phyloP scores from a whole-genome alignment of 1,140 invertebrate genomes.

The Drosophila bipectinata region DNA sequence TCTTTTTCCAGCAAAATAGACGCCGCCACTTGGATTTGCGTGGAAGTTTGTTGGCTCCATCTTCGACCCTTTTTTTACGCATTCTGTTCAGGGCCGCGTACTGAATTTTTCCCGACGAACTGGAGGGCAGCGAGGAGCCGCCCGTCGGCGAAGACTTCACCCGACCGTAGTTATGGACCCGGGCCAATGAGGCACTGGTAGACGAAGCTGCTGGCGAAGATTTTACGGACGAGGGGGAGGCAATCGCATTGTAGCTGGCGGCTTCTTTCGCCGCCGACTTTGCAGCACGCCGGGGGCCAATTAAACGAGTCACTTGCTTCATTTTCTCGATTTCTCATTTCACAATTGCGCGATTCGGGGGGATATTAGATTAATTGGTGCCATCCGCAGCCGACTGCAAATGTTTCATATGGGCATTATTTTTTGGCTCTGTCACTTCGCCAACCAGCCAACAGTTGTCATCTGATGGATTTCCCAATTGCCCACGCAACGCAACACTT shows the following conservation, averaged over 20 bases:
- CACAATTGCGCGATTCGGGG: conserved; percentile 55
- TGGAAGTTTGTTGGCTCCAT: conserved; percentile 12
- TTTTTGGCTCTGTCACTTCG: conserved; percentile 24
- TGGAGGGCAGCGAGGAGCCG: conserved; percentile 34
- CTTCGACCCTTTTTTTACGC: conserved; percentile 50
- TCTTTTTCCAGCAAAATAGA: conserved; percentile 24
- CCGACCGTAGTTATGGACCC: conserved; percentile 68
- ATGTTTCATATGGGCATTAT: conserved; percentile 9
- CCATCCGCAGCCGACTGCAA: conserved; percentile 31
- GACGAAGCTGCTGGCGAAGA: conserved; percentile 9
- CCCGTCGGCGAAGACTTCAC: conserved; percentile 17
- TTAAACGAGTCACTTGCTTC: conserved; percentile 74
- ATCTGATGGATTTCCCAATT: conserved; percentile 29
- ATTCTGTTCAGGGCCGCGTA: conserved; percentile 76
- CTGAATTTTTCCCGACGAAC: conserved; percentile 67
- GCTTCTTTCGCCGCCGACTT: conserved; percentile 47
- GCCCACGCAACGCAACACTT: conserved; percentile 13
- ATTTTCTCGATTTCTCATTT: conserved; percentile 60
- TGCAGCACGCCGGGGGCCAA: conserved; percentile 50
- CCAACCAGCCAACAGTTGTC: conserved; percentile 32
- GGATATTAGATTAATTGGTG: conserved; percentile 58
- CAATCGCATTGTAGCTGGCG: conserved; percentile 56
- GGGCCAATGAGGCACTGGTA: conserved; percentile 19
- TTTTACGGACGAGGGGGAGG: conserved; percentile 27
- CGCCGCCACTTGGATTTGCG: conserved; percentile 38